Percentiles rank a stretch among this genome's conserved stretches.
These are phyloP conservation scores for Rhynchopsitta pachyrhyncha DNA, from an alignment of 2,113 vertebrate genomes.

Conservation along the genomic window DNA sequence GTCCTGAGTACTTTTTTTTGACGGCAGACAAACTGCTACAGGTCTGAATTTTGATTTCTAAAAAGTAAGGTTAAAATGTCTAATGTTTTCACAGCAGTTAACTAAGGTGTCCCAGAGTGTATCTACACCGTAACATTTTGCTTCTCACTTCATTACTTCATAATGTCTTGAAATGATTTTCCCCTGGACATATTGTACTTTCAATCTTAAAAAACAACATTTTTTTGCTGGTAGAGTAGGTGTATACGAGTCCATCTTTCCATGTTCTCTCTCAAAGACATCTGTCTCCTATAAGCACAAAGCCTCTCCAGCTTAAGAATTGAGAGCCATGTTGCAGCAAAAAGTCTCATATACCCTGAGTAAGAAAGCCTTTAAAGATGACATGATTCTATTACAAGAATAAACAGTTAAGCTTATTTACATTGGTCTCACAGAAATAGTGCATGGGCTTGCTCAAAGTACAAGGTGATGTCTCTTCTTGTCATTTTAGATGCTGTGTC, in stretches of 20 bases:
- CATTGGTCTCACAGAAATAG: not conserved
- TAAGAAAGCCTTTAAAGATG: not conserved
- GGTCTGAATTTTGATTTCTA: not conserved
- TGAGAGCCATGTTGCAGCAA: not conserved
- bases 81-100: not conserved
- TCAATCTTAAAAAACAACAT: not conserved
- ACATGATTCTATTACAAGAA: not conserved
- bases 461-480: not conserved
- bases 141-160: not conserved
- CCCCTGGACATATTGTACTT: not conserved
- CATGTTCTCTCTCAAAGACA: not conserved
- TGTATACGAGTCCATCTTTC: not conserved
- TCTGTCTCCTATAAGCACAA: not conserved
- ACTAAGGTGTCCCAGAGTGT: not conserved
- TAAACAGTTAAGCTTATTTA: not conserved
- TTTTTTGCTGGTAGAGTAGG: not conserved
- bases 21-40: not conserved
- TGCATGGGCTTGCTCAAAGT: not conserved
- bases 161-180: not conserved
- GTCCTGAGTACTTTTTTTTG: not conserved
- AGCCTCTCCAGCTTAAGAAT: not conserved
- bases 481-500: not conserved
- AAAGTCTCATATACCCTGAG: not conserved
- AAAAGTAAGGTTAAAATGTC: not conserved
- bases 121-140: not conserved